Percentiles rank a stretch among this genome's conserved stretches.
These are phyloP conservation scores for Pogonocichla stellata DNA, from an alignment of 2,113 vertebrate genomes.

Conservation along the genomic window DNA sequence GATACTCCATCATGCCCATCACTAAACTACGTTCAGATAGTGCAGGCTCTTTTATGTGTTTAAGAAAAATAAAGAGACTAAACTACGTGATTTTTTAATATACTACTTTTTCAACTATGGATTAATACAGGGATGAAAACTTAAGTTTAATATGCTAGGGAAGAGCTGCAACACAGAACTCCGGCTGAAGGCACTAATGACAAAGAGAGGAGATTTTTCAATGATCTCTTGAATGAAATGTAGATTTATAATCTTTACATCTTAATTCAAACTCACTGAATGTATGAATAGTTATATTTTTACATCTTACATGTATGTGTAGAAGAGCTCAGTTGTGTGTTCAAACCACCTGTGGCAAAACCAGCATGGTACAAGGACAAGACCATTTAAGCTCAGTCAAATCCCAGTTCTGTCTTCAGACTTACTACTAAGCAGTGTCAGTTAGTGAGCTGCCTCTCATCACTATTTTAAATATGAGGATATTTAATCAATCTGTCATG, in stretches of 20 bases:
- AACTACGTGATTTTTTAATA: neutral
- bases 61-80: neutral
- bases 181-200: neutral
- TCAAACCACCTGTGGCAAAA: neutral
- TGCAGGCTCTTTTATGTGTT: neutral
- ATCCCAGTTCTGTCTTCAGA: neutral
- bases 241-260: neutral
- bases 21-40: neutral
- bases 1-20: neutral
- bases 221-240: neutral
- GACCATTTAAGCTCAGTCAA: rapidly evolving
- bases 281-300: neutral
- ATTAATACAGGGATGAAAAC: neutral
- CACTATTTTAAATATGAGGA: neutral
- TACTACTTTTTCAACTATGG: neutral
- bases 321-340: neutral
- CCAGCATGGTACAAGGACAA: neutral
- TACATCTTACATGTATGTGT: neutral
- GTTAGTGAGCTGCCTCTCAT: neutral
- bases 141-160: neutral
- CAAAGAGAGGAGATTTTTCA: neutral
- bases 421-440: neutral
- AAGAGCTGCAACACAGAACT: neutral
- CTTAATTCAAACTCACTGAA: neutral
- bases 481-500: neutral